Percentiles rank a stretch among this genome's conserved stretches.
These are phyloP conservation scores for Papilio helenus DNA, from an alignment of 1,140 invertebrate genomes.

Conservation along the genomic window DNA sequence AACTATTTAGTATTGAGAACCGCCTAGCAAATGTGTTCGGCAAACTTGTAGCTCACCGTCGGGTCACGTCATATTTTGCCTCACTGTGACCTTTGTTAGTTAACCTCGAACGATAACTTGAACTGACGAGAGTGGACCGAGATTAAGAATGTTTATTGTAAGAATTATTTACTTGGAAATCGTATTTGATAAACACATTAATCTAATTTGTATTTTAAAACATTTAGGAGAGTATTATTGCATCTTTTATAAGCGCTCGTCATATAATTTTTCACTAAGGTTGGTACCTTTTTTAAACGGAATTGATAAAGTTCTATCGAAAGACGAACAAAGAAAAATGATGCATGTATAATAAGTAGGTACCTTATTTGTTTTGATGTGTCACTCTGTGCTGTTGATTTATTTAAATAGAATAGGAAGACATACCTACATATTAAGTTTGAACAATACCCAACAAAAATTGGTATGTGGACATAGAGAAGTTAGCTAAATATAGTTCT, in stretches of 20 bases:
- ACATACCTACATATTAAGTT: neutral
- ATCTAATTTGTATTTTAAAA: neutral
- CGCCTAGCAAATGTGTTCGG: conserved; percentile 39
- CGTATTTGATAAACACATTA: neutral
- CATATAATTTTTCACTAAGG: neutral
- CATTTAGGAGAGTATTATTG: neutral
- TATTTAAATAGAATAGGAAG: conserved; percentile 1
- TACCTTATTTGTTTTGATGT: neutral
- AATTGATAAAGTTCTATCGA: neutral
- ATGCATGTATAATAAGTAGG: neutral
- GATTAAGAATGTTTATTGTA: conserved; percentile 25
- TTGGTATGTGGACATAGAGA: neutral
- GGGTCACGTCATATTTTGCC: conserved; percentile 30
- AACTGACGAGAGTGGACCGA: conserved; percentile 18
- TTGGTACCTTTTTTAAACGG: neutral
- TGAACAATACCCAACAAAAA: neutral
- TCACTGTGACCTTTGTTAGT: conserved; percentile 31
- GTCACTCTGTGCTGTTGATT: neutral
- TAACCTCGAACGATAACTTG: conserved; percentile 38
- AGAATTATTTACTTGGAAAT: conserved; percentile 21
- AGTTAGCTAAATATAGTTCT: too few species aligned
- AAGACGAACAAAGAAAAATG: neutral
- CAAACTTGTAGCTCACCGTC: conserved; percentile 35
- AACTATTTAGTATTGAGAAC: neutral
- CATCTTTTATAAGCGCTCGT: neutral